Percentiles rank a stretch among this genome's conserved stretches.
phyloP scores from a whole-genome alignment of 2,113 vertebrate genomes.

The Cricetomys ansorgei region DNA sequence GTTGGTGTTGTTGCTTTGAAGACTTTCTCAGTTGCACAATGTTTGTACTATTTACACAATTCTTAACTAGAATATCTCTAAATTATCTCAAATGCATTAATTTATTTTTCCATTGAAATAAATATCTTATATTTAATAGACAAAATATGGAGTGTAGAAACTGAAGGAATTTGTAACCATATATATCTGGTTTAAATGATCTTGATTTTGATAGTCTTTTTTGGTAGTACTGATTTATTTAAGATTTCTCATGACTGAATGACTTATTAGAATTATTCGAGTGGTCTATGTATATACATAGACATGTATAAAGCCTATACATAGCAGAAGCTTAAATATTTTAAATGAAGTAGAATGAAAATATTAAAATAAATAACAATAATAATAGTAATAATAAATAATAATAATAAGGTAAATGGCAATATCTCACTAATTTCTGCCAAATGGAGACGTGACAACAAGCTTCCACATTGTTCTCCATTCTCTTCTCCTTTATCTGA shows the following conservation, averaged over 20 bases:
- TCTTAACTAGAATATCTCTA: neutral
- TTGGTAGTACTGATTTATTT: neutral
- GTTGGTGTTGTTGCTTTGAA: neutral
- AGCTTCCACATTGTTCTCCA: neutral
- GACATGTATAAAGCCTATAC: neutral
- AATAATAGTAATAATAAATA: neutral
- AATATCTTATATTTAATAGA: neutral
- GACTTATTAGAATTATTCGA: neutral
- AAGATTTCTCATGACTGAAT: neutral
- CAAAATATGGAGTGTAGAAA: neutral
- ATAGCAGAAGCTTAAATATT: neutral
- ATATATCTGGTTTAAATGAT: neutral
- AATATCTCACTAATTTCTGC: neutral
- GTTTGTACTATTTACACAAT: neutral
- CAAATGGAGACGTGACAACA: neutral
- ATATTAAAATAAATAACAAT: neutral
- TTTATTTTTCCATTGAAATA: neutral
- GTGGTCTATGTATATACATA: neutral
- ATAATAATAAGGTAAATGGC: neutral
- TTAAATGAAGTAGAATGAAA: neutral
- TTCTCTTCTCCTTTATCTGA: neutral
- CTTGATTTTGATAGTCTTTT: neutral
- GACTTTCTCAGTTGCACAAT: no score
- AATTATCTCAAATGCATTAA: neutral
- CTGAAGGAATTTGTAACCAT: neutral